Evolutionary conservation across 1,140 invertebrate genomes (phyloP).

Genomic region (roundworm (Caenorhabditis elegans)): DNA sequence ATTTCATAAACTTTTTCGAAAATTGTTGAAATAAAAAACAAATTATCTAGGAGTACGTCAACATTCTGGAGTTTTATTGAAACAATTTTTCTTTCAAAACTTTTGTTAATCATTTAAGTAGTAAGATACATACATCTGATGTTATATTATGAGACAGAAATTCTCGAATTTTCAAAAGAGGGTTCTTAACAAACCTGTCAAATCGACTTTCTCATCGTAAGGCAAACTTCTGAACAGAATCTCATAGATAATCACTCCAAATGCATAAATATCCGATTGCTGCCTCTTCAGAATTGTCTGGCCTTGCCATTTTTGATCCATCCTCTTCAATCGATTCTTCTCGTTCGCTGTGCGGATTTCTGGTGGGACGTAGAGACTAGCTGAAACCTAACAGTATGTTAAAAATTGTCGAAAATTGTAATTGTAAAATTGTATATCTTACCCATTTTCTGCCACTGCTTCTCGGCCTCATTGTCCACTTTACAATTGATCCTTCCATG

Average conservation of each 20-base stretch:
- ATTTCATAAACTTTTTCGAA: too few relatives aligned
- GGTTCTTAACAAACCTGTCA: constrained; percentile 41
- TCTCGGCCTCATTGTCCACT: constrained; percentile 57
- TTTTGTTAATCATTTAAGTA: too few relatives aligned
- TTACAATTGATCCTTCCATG: constrained; percentile 57
- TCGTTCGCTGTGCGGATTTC: constrained; percentile 61
- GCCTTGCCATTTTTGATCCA: constrained; percentile 60
- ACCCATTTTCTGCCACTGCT: constrained; percentile 56
- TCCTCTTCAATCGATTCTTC: constrained; percentile 52
- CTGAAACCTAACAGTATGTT: neutral
- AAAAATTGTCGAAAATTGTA: neutral
- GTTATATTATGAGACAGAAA: too few relatives aligned
- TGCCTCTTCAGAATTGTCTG: neutral
- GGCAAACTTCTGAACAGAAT: constrained; percentile 61
- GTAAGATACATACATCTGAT: too few relatives aligned
- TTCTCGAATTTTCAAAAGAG: neutral
- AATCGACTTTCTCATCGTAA: constrained; percentile 54
- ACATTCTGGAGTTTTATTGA: too few relatives aligned
- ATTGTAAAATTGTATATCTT: neutral
- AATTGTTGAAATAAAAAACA: too few relatives aligned
- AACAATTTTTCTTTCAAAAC: too few relatives aligned
- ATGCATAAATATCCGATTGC: constrained; percentile 60
- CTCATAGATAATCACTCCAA: constrained; percentile 64
- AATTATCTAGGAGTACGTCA: too few relatives aligned
- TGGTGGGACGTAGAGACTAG: constrained; percentile 55